Percentiles rank a stretch among this genome's conserved stretches.
phyloP scores from a whole-genome alignment of 2,888 invertebrate genomes.

The Nemotelus nigrinus region DNA sequence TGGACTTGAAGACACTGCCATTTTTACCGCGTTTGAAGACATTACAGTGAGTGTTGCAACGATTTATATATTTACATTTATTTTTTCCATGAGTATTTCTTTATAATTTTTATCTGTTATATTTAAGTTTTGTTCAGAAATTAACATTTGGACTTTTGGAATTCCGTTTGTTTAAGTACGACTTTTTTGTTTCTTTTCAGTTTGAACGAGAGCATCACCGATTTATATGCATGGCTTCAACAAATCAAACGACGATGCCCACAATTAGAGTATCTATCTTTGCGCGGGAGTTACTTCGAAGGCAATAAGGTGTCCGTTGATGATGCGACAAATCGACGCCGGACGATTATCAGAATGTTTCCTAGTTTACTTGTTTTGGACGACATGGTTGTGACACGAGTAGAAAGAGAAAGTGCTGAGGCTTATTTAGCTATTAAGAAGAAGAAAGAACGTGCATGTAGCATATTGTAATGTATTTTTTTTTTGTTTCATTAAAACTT shows the following conservation, averaged over 20 bases:
- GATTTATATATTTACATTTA: too few species aligned
- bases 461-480: not conserved
- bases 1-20: not conserved
- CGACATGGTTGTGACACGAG: not conserved
- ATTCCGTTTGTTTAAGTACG: too few species aligned
- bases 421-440: not conserved
- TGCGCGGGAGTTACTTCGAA: conserved; percentile 2
- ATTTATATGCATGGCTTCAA: conserved; percentile 4
- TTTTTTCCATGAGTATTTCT: too few species aligned
- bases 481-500: too few species aligned
- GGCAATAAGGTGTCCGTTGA: not conserved
- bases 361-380: conserved; percentile 3
- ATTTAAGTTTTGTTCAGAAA: not conserved
- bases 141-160: too few species aligned
- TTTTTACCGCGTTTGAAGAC: not conserved
- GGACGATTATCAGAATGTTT: conserved; percentile 25
- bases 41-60: conserved; percentile 17
- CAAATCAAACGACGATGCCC: conserved; percentile 12
- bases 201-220: not conserved
- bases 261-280: not conserved
- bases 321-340: conserved; percentile 22
- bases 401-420: not conserved
- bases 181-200: conserved; percentile 1
- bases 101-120: not conserved
- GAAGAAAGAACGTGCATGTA: not conserved